Conservation (phyloP, 92 coral and sea anemone species). For the Heliopora coerulea region DNA sequence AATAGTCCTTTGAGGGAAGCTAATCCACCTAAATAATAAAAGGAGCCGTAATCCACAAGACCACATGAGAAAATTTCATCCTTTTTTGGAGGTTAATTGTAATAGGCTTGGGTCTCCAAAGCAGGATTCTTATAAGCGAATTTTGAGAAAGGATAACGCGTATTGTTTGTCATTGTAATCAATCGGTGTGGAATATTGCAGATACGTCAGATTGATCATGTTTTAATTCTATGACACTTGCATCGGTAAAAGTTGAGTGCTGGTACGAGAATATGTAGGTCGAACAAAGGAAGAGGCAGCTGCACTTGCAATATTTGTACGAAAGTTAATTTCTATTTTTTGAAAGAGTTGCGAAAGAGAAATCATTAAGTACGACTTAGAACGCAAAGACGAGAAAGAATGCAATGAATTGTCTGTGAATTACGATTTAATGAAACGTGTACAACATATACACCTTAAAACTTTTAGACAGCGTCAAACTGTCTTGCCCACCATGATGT, state of each 20-base stretch:
- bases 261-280: background rate
- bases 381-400: background rate
- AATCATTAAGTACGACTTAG: background rate
- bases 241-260: no score
- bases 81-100: conserved; percentile 2
- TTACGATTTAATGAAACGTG: background rate
- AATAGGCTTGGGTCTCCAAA: conserved; percentile 23
- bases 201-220: no score
- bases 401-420: background rate
- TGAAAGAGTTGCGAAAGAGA: background rate
- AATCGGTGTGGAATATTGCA: no score
- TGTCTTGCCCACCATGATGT: background rate
- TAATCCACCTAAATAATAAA: conserved; percentile 1
- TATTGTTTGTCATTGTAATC: no score
- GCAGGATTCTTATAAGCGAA: background rate
- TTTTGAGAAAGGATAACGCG: background rate
- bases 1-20: conserved; percentile 23
- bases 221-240: no score
- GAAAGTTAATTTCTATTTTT: background rate
- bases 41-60: conserved; percentile 14
- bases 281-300: background rate
- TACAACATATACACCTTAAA: background rate
- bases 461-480: background rate
- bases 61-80: background rate
- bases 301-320: background rate